Evolutionary conservation across 2,888 invertebrate genomes (phyloP).

Genomic region (Leucoma salicis): DNA sequence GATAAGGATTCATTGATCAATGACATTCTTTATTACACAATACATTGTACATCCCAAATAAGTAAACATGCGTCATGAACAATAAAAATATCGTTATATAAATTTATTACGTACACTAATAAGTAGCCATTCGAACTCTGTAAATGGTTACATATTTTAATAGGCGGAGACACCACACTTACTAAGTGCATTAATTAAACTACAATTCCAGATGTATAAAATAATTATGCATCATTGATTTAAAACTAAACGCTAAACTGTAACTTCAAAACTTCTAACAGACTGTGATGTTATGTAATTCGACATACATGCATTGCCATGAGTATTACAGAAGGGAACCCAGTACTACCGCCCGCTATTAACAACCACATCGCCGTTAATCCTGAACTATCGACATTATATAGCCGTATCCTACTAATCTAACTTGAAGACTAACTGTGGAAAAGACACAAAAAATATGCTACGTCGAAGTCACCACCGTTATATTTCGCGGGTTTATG

Average conservation of each 20-base stretch:
- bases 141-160: conserved; percentile 77
- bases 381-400: conserved; percentile 18
- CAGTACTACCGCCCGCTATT: conserved; percentile 33
- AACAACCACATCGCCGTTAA: conserved; percentile 16
- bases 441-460: conserved; percentile 39
- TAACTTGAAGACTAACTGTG: conserved; percentile 33
- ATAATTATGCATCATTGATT: conserved; percentile 74
- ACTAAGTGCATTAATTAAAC: conserved; percentile 79
- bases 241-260: conserved; percentile 67
- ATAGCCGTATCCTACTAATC: conserved; percentile 30
- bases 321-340: conserved; percentile 61
- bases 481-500: conserved; percentile 33
- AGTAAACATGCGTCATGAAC: conserved; percentile 52
- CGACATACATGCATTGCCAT: conserved; percentile 57
- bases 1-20: not conserved
- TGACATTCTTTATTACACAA: conserved; percentile 26
- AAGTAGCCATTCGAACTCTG: conserved; percentile 74
- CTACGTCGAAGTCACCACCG: conserved; percentile 21
- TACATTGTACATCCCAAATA: conserved; percentile 21
- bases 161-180: conserved; percentile 81
- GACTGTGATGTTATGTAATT: conserved; percentile 73
- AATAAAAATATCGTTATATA: conserved; percentile 65
- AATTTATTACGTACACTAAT: conserved; percentile 75
- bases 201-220: conserved; percentile 78
- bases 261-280: conserved; percentile 51